phyloP scores from a whole-genome alignment of 2,888 invertebrate genomes.

The Erebia ligea region DNA sequence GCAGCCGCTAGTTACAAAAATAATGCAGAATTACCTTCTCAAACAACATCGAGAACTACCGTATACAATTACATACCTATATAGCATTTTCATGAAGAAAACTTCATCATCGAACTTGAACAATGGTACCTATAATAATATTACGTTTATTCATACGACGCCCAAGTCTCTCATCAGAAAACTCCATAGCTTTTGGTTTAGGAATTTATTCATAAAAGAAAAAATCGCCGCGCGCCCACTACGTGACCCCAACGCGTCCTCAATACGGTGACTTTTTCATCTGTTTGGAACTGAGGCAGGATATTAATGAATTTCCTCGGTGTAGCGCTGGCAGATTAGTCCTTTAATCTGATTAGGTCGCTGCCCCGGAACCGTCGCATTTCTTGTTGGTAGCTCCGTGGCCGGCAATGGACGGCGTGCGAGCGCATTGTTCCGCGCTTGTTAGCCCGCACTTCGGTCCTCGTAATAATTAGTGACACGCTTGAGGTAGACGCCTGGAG shows the following conservation, averaged over 20 bases:
- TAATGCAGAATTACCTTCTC: too few species aligned
- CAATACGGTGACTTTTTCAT: conserved; percentile 60
- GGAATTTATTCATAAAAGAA: conserved; percentile 47
- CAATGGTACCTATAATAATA: conserved; percentile 7
- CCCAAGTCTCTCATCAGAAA: conserved; percentile 13
- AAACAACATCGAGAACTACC: too few species aligned
- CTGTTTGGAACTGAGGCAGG: conserved; percentile 72
- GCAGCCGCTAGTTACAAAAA: too few species aligned
- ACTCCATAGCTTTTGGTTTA: conserved; percentile 38
- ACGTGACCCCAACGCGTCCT: conserved; percentile 38
- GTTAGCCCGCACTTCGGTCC: conserved; percentile 40
- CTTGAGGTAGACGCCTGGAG: conserved; percentile 41
- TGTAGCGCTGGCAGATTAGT: conserved; percentile 85
- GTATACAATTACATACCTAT: too few species aligned
- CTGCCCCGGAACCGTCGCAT: conserved; percentile 52
- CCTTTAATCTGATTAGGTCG: conserved; percentile 86
- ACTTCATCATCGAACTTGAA: not conserved
- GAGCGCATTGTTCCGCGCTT: conserved; percentile 37
- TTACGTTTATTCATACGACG: conserved; percentile 14
- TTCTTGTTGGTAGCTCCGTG: conserved; percentile 51
- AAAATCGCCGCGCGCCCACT: conserved; percentile 38
- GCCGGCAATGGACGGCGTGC: conserved; percentile 41
- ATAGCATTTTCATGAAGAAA: too few species aligned
- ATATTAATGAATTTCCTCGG: conserved; percentile 88
- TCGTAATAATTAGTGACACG: conserved; percentile 44